Conservation (phyloP, 1,140 invertebrate genomes). For the Bombus confusus region DNA sequence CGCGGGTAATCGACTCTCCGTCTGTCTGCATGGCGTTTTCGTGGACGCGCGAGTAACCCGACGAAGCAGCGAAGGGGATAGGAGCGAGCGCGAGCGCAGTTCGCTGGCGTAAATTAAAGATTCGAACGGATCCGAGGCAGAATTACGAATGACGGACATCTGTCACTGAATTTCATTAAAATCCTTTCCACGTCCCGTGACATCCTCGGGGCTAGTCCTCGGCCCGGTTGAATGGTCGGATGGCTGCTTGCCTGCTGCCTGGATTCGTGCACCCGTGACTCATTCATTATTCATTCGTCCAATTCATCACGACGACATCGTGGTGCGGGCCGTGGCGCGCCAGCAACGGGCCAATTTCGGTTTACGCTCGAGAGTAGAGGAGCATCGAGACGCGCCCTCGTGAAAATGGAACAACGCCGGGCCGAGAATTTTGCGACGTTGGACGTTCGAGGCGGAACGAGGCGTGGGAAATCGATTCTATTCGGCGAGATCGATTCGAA, state of each 20-base stretch:
- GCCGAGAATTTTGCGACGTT: neutral
- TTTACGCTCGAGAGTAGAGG: neutral
- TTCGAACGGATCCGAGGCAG: slow-evolving; percentile 13
- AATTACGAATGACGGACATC: slow-evolving; percentile 34
- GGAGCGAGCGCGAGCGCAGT: neutral
- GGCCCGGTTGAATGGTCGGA: neutral
- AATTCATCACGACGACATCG: slow-evolving; percentile 43
- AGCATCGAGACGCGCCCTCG: neutral
- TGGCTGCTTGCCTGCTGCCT: neutral
- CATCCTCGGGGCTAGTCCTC: slow-evolving; percentile 25
- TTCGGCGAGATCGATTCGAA: neutral
- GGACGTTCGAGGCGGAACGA: slow-evolving; percentile 33
- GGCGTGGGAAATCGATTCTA: slow-evolving; percentile 59
- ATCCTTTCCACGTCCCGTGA: slow-evolving; percentile 28
- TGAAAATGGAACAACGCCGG: neutral
- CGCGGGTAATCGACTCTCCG: neutral
- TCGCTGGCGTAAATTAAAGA: slow-evolving; percentile 16
- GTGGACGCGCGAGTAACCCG: neutral
- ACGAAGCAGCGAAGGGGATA: neutral
- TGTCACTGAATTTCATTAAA: slow-evolving; percentile 47
- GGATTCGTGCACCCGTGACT: slow-evolving; percentile 46
- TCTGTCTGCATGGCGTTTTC: neutral
- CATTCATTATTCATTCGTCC: slow-evolving; percentile 56
- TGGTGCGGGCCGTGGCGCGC: slow-evolving; percentile 1
- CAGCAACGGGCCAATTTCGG: slow-evolving; percentile 30